Evolutionary conservation across 1,140 invertebrate species (phyloP).

Genomic region (Caenorhabditis latens): DNA sequence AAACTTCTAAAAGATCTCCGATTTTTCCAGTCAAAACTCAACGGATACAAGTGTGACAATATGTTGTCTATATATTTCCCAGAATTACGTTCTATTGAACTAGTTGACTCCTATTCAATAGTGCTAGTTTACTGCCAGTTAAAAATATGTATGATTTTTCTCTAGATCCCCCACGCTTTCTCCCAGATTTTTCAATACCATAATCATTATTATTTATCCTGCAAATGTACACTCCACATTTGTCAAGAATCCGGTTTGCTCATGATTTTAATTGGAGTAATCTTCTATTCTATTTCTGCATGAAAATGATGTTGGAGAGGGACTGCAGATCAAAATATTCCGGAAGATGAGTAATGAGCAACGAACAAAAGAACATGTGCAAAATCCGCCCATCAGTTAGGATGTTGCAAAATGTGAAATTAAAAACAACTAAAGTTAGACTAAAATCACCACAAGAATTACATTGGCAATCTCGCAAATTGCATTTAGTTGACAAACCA

Average conservation of each 20-base stretch:
- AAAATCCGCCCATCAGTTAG: too few relatives aligned
- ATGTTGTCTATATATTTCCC: background rate
- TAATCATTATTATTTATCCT: conserved; percentile 1
- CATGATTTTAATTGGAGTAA: conserved; percentile 7
- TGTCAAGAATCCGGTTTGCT: background rate
- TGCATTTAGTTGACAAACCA: too few relatives aligned
- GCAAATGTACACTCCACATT: background rate
- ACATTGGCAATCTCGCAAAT: too few relatives aligned
- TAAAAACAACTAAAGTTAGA: too few relatives aligned
- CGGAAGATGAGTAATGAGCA: background rate
- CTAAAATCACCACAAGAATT: too few relatives aligned
- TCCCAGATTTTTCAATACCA: background rate
- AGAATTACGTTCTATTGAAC: conserved; percentile 8
- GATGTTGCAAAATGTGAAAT: too few relatives aligned
- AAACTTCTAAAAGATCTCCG: too few relatives aligned
- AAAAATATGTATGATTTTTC: background rate
- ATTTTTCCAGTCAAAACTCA: too few relatives aligned
- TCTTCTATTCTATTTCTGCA: conserved; percentile 3
- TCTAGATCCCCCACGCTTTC: too few relatives aligned
- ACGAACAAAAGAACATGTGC: too few relatives aligned
- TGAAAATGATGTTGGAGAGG: background rate
- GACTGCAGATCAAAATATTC: background rate
- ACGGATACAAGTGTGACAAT: background rate
- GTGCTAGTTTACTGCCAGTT: background rate
- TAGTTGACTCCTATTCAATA: background rate